Evolutionary conservation across 2,113 vertebrate genomes (phyloP).

Genomic region (Gallinago undulata): DNA sequence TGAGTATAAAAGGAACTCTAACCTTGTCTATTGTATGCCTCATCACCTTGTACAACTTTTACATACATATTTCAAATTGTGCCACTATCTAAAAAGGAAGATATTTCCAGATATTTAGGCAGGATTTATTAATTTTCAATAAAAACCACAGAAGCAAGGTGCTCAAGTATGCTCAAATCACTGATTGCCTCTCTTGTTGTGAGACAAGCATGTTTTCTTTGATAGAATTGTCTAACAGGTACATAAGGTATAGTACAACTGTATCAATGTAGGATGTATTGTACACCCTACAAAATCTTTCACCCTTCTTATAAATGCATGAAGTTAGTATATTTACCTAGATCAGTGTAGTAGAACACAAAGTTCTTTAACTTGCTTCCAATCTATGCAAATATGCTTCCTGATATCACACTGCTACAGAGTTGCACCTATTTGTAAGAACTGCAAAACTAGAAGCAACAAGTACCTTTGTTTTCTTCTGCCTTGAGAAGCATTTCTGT

Average conservation of each 20-base stretch:
- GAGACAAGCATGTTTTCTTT: neutral
- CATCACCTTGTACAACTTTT: fast-evolving
- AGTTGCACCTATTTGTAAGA: neutral
- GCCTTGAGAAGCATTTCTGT: neutral
- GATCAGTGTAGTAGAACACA: neutral
- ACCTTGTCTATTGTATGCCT: neutral
- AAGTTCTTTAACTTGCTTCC: neutral
- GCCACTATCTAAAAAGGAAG: neutral
- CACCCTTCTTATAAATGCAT: neutral
- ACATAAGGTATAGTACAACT: neutral
- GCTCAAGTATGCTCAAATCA: neutral
- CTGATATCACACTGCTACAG: neutral
- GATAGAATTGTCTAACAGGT: neutral
- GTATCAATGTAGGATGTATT: neutral
- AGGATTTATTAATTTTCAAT: neutral
- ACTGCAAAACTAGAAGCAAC: neutral
- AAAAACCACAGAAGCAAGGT: neutral
- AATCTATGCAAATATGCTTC: neutral
- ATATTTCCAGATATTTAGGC: neutral
- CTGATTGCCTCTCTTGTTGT: neutral
- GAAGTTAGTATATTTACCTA: neutral
- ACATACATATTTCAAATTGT: neutral
- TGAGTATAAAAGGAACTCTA: neutral
- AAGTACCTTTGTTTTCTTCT: neutral
- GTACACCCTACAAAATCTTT: neutral